These are phyloP conservation scores for Hipposideros armiger DNA, from an alignment of 2,113 vertebrate genomes.

Conservation along the genomic window DNA sequence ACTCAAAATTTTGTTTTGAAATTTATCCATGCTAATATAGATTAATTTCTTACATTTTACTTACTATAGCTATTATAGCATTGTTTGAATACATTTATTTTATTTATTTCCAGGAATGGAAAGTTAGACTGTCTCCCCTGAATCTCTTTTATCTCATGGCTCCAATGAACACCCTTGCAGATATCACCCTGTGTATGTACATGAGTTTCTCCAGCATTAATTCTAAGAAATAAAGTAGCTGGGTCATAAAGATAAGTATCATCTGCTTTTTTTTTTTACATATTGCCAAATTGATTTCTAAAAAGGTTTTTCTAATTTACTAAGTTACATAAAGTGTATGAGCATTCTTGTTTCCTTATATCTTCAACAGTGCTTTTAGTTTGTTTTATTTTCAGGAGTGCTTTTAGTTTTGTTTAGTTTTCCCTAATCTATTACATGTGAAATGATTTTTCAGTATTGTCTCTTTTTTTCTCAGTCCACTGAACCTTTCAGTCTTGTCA, in stretches of 20 bases:
- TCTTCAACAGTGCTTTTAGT: background rate
- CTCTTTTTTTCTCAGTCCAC: background rate
- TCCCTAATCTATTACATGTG: background rate
- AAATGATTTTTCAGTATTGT: background rate
- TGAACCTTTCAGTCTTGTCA: background rate
- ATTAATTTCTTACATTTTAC: background rate
- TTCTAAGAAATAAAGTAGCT: conserved; percentile 8
- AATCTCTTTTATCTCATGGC: background rate
- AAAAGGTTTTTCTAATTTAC: background rate
- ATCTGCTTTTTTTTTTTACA: background rate
- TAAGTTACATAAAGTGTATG: background rate
- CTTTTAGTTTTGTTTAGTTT: background rate
- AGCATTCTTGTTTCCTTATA: background rate
- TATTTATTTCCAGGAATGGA: background rate
- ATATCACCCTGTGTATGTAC: background rate
- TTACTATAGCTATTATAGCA: background rate
- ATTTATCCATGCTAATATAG: background rate
- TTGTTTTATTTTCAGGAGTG: background rate
- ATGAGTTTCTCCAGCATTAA: background rate
- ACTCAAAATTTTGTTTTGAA: background rate
- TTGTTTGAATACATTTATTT: background rate
- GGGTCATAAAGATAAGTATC: background rate
- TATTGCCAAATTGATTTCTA: background rate
- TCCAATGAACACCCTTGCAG: background rate
- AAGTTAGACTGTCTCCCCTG: background rate